Evolutionary conservation across 1,140 invertebrate genomes (phyloP).

Genomic region (Ridgeia piscesae): DNA sequence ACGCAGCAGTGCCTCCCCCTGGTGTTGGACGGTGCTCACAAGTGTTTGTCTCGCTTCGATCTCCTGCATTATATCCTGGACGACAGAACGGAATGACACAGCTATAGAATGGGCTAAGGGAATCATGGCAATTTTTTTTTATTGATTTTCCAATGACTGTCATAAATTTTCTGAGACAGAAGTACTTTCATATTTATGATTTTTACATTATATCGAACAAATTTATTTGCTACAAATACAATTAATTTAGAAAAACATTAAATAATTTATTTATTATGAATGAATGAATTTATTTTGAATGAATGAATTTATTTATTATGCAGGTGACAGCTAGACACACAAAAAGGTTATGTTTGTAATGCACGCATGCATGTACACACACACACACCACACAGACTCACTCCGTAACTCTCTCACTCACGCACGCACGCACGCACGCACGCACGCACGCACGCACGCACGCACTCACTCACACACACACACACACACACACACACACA

Average conservation of each 20-base stretch:
- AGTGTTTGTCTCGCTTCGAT: slow-evolving; percentile 80
- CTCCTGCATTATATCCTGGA: slow-evolving; percentile 65
- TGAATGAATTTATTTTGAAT: neutral
- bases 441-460: too few relatives aligned
- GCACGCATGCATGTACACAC: too few relatives aligned
- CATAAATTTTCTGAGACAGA: neutral
- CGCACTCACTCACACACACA: too few relatives aligned
- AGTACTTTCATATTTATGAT: neutral
- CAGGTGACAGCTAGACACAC: neutral
- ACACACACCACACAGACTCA: too few relatives aligned
- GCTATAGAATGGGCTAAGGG: neutral
- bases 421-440: too few relatives aligned
- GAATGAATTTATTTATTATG: neutral
- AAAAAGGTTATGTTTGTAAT: neutral
- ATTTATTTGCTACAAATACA: too few relatives aligned
- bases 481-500: too few relatives aligned
- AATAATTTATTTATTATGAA: too few relatives aligned
- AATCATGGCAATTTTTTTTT: neutral
- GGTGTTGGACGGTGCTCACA: slow-evolving; percentile 78
- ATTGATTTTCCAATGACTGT: too few relatives aligned
- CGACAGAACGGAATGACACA: neutral
- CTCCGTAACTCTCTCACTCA: too few relatives aligned
- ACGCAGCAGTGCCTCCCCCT: slow-evolving; percentile 77
- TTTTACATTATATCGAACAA: too few relatives aligned
- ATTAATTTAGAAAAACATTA: too few relatives aligned